Conservation (phyloP, 2,888 invertebrate species). For the Coenonympha glycerion region DNA sequence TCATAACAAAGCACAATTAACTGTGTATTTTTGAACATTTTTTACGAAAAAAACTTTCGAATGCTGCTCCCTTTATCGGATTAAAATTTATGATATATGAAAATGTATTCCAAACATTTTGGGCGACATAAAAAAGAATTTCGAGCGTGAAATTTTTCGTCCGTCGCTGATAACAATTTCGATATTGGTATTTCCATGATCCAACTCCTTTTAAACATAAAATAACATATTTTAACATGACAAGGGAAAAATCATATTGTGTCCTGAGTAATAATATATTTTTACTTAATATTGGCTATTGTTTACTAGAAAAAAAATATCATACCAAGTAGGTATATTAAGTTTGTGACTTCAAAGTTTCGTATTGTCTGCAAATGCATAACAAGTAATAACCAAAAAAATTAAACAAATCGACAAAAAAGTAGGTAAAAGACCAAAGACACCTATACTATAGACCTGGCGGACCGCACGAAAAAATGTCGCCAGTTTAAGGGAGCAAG, state of each 20-base stretch:
- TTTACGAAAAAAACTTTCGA: not conserved
- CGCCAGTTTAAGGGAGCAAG: no score
- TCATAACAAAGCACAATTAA: not conserved
- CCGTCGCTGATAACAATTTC: conserved; percentile 4
- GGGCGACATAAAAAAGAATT: conserved; percentile 4
- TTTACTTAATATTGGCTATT: no score
- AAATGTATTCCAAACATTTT: conserved; percentile 17
- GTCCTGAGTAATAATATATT: not conserved
- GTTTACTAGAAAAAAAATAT: no score
- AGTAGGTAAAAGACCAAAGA: no score
- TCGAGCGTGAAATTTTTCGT: not conserved
- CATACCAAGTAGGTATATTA: not conserved
- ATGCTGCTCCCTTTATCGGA: conserved; percentile 11
- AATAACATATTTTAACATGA: not conserved
- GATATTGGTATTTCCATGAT: conserved; percentile 1
- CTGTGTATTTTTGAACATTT: not conserved
- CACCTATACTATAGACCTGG: no score
- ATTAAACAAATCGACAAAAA: no score
- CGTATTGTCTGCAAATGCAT: no score
- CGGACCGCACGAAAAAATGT: no score
- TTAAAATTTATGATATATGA: conserved; percentile 18
- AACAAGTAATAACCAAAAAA: no score
- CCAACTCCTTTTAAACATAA: not conserved
- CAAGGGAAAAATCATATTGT: no score
- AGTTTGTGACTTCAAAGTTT: not conserved